These are phyloP conservation scores for Tachystola acroxantha DNA, from an alignment of 2,888 invertebrate species.

Conservation along the genomic window DNA sequence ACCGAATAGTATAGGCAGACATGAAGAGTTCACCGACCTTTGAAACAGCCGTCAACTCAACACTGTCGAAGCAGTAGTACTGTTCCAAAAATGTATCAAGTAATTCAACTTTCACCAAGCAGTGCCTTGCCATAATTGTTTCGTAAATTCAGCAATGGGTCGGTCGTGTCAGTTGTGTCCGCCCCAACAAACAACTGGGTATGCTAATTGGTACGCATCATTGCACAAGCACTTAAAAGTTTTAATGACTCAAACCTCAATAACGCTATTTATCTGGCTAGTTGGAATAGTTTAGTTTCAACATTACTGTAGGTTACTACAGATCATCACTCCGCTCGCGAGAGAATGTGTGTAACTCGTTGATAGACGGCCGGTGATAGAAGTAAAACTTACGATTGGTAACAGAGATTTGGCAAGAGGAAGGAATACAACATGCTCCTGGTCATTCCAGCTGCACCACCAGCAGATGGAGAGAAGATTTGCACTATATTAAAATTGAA, in stretches of 20 bases:
- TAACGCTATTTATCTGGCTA: background rate
- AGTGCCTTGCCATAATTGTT: conserved; percentile 27
- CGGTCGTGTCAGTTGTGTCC: conserved; percentile 17
- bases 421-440: too few relatives aligned
- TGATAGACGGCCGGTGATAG: too few relatives aligned
- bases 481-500: too few relatives aligned
- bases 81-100: conserved; percentile 31
- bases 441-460: too few relatives aligned
- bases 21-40: conserved; percentile 21
- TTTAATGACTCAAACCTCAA: background rate
- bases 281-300: too few relatives aligned
- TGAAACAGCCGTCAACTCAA: conserved; percentile 13
- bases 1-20: conserved; percentile 8
- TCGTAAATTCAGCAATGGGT: conserved; percentile 30
- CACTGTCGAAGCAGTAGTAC: conserved; percentile 7
- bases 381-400: too few relatives aligned
- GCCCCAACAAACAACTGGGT: conserved; percentile 14
- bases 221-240: conserved; percentile 9
- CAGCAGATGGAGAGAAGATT: too few relatives aligned
- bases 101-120: conserved; percentile 42
- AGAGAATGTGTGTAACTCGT: too few relatives aligned
- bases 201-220: conserved; percentile 13
- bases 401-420: too few relatives aligned
- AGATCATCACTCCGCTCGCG: too few relatives aligned
- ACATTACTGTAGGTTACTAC: too few relatives aligned